phyloP scores from a whole-genome alignment of 1,140 invertebrate species.

The Frieseomelitta varia region DNA sequence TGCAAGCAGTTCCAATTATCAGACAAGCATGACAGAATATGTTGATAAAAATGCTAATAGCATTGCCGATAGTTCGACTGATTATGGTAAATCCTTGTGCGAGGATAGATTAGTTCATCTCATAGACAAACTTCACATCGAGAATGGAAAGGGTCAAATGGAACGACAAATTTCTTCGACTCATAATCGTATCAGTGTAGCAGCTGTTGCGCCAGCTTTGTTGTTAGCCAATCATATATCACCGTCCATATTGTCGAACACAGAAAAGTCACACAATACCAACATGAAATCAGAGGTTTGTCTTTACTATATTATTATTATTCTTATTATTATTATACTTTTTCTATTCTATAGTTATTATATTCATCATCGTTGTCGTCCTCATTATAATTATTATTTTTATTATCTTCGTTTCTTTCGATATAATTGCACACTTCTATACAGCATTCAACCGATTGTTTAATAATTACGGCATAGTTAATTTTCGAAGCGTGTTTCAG shows the following conservation, averaged over 20 bases:
- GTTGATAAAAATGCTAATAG: constrained; percentile 82
- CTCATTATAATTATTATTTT: not conserved
- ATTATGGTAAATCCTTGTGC: constrained; percentile 65
- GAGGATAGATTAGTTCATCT: constrained; percentile 74
- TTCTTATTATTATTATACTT: not conserved
- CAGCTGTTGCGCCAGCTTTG: constrained; percentile 62
- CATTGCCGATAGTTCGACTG: constrained; percentile 56
- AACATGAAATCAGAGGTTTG: constrained; percentile 73
- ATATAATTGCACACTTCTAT: not conserved
- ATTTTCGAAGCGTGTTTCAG: constrained; percentile 1
- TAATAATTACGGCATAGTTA: not conserved
- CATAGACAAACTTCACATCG: constrained; percentile 76
- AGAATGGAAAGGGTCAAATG: constrained; percentile 67
- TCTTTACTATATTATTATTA: constrained; percentile 2
- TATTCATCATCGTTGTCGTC: not conserved
- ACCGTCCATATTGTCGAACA: constrained; percentile 56
- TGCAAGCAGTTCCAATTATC: constrained; percentile 77
- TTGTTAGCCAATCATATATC: constrained; percentile 75
- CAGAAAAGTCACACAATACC: constrained; percentile 73
- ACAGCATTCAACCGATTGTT: not conserved
- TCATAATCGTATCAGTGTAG: constrained; percentile 60
- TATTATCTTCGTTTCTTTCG: not conserved
- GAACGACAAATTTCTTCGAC: constrained; percentile 60
- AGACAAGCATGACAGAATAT: constrained; percentile 79
- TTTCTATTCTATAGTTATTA: too few species aligned